Evolutionary conservation across 2,888 invertebrate species (phyloP).

Genomic region (Ellobium chinense): DNA sequence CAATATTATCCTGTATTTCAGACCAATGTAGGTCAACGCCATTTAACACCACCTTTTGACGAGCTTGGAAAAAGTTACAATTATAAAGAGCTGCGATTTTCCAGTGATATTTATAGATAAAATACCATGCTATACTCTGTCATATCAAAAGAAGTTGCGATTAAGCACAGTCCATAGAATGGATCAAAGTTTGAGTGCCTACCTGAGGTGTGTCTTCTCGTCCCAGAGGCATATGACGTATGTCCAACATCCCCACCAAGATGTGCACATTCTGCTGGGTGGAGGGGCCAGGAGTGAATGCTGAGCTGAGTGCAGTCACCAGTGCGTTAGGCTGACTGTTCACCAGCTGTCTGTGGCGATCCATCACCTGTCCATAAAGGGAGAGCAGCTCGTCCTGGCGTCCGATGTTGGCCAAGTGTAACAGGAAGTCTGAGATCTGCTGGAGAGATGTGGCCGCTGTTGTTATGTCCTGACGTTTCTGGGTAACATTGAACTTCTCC

Average conservation of each 20-base stretch:
- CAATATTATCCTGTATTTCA: too few relatives aligned
- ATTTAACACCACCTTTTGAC: too few relatives aligned
- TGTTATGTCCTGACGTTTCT: slow-evolving; percentile 55
- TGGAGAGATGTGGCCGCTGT: slow-evolving; percentile 56
- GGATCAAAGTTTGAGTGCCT: background rate
- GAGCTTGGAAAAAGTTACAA: too few relatives aligned
- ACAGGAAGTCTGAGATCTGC: slow-evolving; percentile 58
- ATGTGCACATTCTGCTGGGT: slow-evolving; percentile 58
- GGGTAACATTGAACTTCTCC: slow-evolving; percentile 55
- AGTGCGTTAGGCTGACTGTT: slow-evolving; percentile 64
- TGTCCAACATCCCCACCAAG: slow-evolving; percentile 64
- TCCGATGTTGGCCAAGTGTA: slow-evolving; percentile 59
- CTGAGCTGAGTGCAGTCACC: slow-evolving; percentile 55
- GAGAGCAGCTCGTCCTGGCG: slow-evolving; percentile 67
- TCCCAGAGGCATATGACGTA: slow-evolving; percentile 55
- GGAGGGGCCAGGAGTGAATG: slow-evolving; percentile 61
- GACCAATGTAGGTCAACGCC: too few relatives aligned
- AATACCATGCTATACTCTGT: too few relatives aligned
- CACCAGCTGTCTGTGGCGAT: slow-evolving; percentile 63
- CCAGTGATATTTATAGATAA: too few relatives aligned
- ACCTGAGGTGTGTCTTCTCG: slow-evolving; percentile 52
- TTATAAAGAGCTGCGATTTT: too few relatives aligned
- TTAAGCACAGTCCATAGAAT: too few relatives aligned
- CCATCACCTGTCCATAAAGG: slow-evolving; percentile 58
- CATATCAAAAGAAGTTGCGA: too few relatives aligned